These are phyloP conservation scores for Drosophila dives DNA, from an alignment of 2,888 invertebrate genomes.

Conservation along the genomic window DNA sequence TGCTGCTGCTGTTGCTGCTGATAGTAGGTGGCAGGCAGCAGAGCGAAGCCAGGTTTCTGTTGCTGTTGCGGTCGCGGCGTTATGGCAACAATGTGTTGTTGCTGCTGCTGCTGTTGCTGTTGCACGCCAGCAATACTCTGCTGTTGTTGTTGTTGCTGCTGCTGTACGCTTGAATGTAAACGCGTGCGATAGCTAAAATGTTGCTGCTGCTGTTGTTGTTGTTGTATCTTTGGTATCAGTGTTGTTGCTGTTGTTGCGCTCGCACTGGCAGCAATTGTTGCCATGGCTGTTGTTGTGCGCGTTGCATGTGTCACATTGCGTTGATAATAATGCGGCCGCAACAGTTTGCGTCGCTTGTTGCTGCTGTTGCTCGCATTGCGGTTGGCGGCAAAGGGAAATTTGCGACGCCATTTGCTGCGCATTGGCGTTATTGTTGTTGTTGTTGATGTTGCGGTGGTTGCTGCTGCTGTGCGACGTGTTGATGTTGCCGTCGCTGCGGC, in stretches of 20 bases:
- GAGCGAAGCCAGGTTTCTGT: slow-evolving; percentile 55
- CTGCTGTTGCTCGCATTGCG: slow-evolving; percentile 55
- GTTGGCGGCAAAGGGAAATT: slow-evolving; percentile 53
- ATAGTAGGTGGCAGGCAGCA: slow-evolving; percentile 59
- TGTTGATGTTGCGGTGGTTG: slow-evolving; percentile 26
- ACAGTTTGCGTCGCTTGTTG: slow-evolving; percentile 70
- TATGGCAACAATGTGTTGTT: slow-evolving; percentile 53
- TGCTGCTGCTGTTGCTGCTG: slow-evolving; percentile 54
- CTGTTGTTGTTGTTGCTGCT: slow-evolving; percentile 51
- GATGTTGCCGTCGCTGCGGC: slow-evolving; percentile 46
- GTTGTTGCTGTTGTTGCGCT: slow-evolving; percentile 53
- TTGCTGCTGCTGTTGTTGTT: slow-evolving; percentile 51
- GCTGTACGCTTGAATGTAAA: slow-evolving; percentile 55
- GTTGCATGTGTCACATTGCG: slow-evolving; percentile 76
- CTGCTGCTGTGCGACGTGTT: slow-evolving; percentile 34
- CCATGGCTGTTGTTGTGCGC: slow-evolving; percentile 65
- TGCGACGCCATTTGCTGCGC: slow-evolving; percentile 76
- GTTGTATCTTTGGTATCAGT: slow-evolving; percentile 59
- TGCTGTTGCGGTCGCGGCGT: slow-evolving; percentile 54
- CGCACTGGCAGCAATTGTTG: slow-evolving; percentile 56
- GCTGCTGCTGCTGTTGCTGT: slow-evolving; percentile 52
- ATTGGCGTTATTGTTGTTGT: slow-evolving; percentile 49
- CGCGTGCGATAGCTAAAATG: slow-evolving; percentile 66
- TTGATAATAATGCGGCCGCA: slow-evolving; percentile 59
- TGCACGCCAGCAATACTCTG: slow-evolving; percentile 43